Conservation (phyloP, 2,113 vertebrate genomes). For the Otus sunia region DNA sequence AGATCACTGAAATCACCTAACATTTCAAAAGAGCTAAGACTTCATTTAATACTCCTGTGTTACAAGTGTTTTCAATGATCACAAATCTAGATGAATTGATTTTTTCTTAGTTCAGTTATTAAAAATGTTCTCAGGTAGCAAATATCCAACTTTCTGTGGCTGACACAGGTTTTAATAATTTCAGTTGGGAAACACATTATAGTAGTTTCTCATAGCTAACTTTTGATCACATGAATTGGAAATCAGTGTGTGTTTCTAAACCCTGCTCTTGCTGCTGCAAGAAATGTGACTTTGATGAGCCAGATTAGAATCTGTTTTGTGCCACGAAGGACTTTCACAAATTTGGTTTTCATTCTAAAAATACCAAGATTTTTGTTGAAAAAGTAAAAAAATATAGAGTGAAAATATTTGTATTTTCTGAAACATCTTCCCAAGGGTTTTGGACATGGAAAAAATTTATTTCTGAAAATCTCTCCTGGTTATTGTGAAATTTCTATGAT, state of each 20-base stretch:
- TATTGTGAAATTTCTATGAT: background rate
- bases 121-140: background rate
- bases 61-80: background rate
- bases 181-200: background rate
- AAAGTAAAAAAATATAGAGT: background rate
- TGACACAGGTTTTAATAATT: background rate
- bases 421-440: background rate
- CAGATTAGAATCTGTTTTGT: background rate
- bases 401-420: background rate
- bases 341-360: background rate
- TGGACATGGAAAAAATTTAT: background rate
- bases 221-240: background rate
- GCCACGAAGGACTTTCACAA: background rate
- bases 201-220: background rate
- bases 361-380: background rate
- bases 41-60: background rate
- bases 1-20: background rate
- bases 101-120: background rate
- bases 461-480: background rate
- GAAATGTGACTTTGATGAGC: background rate
- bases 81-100: background rate
- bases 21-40: background rate
- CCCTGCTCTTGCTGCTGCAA: background rate
- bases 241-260: background rate
- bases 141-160: background rate